Base-by-base conservation (phyloP, 2,113 vertebrate species). In the Artemisiospiza belli region DNA sequence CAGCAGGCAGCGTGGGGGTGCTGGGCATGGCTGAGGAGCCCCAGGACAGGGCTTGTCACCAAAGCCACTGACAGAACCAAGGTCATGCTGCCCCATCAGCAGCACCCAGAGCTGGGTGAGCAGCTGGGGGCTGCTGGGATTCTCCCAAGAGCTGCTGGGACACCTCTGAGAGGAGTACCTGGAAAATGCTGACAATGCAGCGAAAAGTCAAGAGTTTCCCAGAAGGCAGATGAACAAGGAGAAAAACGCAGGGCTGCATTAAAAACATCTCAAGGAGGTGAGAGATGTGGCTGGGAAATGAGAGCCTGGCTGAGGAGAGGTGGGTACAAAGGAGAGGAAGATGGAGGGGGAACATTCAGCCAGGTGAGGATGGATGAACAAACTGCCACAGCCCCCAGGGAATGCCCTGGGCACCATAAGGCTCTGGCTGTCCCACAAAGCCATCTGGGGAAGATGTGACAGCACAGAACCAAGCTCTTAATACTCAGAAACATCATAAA, bases 381-480 rank as follows among this genome's bases (percentile, higher is more conserved):
- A 76, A 75, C 5, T 2, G 1, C 55, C 6, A 3, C 59, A 37
- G 37, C 5, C 39, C 61, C 21, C n/a, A 31, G 46, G 41, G 39
- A 79, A 46, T 0, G 0, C 17, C 13, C 24, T 2, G 0, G 25
- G n/a, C 52, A 33, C 15, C 1, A 1, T 1, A 7, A 70, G 35
- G 22, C 15, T 66, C 37, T 0, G 2, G 18, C 4, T 27, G 11
- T 12, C 33, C 92, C 4, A 2, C 55, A 81, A 2, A 78, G 13
- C 35, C 5, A 2, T 3, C 27, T 10, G 4, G 46, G 43, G 57
- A 63, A 61, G 31, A 55, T 4, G 24, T 11, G 27, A 22, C 61
- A 44, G 58, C 1, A 3, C 41, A 30, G 44, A 70, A n/a, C 49
- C 4, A 5, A 61, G 49, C 31, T 58, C 63, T 68, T 20, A 47